A percentile compares a stretch with the other conserved stretches of the same genome.
Evolutionary conservation across 2,888 invertebrate species (phyloP).

Genomic region (Aradus depressus): DNA sequence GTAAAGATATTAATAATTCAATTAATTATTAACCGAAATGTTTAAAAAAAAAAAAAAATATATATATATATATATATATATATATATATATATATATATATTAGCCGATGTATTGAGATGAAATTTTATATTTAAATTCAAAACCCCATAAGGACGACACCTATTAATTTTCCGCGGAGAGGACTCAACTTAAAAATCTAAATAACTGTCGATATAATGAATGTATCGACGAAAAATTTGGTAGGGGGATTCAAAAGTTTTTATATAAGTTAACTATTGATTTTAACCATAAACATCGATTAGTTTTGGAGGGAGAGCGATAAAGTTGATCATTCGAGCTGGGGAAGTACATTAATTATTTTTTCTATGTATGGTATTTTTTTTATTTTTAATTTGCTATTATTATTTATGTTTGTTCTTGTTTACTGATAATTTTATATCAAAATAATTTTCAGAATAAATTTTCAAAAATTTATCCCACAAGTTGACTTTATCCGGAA

Average conservation of each 20-base stretch:
- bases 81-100: too few species aligned
- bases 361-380: neutral
- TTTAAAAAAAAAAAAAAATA: neutral
- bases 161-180: too few species aligned
- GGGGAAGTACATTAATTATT: neutral
- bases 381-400: neutral
- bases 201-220: too few species aligned
- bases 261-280: too few species aligned
- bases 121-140: too few species aligned
- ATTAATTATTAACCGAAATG: neutral
- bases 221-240: too few species aligned
- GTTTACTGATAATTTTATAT: slow-evolving; percentile 3
- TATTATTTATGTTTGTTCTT: neutral
- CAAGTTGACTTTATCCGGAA: slow-evolving; percentile 51
- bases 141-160: too few species aligned
- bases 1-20: slow-evolving; percentile 36
- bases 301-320: neutral
- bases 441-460: slow-evolving; percentile 44
- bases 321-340: neutral
- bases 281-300: too few species aligned
- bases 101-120: too few species aligned
- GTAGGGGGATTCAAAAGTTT: too few species aligned
- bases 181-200: too few species aligned
- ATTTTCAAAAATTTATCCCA: slow-evolving; percentile 56
- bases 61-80: neutral